Evolutionary conservation across 2,888 invertebrate species (phyloP).

Genomic region (Stomorhina lunata): DNA sequence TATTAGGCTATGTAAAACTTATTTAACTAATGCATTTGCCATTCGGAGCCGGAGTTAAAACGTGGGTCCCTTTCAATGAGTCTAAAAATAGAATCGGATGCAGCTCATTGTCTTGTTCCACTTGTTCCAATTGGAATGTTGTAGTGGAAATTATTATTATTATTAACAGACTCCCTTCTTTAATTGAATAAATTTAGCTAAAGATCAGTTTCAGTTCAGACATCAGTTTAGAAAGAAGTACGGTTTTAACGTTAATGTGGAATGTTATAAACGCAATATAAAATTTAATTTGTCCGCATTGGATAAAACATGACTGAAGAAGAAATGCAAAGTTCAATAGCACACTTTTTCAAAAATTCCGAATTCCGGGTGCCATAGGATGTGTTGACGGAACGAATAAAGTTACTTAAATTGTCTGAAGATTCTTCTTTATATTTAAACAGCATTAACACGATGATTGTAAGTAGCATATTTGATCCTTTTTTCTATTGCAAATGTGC

Average conservation of each 20-base stretch:
- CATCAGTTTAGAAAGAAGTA: background rate
- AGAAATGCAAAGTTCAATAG: background rate
- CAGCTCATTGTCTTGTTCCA: too few relatives aligned
- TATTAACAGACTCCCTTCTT: background rate
- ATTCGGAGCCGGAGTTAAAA: too few relatives aligned
- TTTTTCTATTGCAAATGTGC: too few relatives aligned
- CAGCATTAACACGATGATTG: background rate
- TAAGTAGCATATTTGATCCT: background rate
- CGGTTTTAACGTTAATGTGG: background rate
- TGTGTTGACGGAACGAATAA: background rate
- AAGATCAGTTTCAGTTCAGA: too few relatives aligned
- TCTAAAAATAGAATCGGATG: too few relatives aligned
- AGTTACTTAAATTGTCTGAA: background rate
- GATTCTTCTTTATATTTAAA: background rate
- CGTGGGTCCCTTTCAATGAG: too few relatives aligned
- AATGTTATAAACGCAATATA: background rate
- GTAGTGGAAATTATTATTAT: too few relatives aligned
- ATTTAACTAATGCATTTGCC: too few relatives aligned
- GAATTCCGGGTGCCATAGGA: background rate
- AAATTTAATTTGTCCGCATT: background rate
- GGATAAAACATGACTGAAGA: background rate
- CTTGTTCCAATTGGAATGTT: too few relatives aligned
- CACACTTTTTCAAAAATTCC: background rate
- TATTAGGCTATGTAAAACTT: too few relatives aligned
- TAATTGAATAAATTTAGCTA: too few relatives aligned